phyloP scores from a whole-genome alignment of 2,888 invertebrate species.

The Arrhopalites spinosus region DNA sequence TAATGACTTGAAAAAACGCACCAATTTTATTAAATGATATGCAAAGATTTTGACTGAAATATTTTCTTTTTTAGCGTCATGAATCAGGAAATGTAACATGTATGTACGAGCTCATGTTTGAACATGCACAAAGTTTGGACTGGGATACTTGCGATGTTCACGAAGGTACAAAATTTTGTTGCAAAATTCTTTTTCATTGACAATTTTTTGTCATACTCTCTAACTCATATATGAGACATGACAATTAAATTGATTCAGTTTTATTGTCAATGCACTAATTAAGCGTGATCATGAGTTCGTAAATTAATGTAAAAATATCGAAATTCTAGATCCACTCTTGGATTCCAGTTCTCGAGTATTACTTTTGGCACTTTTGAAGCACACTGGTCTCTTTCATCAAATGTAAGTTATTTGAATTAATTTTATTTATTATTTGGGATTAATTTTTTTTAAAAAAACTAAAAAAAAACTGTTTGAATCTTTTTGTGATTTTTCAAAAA shows the following conservation, averaged over 20 bases:
- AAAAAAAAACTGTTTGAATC: neutral
- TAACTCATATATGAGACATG: no score
- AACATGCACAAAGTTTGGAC: constrained; percentile 60
- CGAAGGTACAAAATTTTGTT: no score
- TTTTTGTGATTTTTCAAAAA: constrained; percentile 7
- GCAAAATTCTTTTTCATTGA: no score
- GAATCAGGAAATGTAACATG: constrained; percentile 45
- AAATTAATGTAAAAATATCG: no score
- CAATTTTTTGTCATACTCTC: no score
- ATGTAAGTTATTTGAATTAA: constrained; percentile 57
- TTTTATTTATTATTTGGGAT: neutral
- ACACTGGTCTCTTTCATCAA: constrained; percentile 62
- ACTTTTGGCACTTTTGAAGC: constrained; percentile 64
- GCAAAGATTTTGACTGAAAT: constrained; percentile 1
- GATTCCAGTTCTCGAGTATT: constrained; percentile 63
- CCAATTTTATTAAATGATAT: constrained; percentile 9
- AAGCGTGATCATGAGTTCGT: no score
- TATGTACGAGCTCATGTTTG: constrained; percentile 60
- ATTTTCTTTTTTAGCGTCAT: neutral
- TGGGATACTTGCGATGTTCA: constrained; percentile 64
- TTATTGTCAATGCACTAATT: no score
- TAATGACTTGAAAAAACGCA: neutral
- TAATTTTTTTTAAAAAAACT: neutral
- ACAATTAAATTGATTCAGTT: no score
- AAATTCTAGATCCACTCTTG: constrained; percentile 61